These are phyloP conservation scores for Acanthosepion lycidas DNA, from an alignment of 2,888 invertebrate genomes.

Conservation along the genomic window DNA sequence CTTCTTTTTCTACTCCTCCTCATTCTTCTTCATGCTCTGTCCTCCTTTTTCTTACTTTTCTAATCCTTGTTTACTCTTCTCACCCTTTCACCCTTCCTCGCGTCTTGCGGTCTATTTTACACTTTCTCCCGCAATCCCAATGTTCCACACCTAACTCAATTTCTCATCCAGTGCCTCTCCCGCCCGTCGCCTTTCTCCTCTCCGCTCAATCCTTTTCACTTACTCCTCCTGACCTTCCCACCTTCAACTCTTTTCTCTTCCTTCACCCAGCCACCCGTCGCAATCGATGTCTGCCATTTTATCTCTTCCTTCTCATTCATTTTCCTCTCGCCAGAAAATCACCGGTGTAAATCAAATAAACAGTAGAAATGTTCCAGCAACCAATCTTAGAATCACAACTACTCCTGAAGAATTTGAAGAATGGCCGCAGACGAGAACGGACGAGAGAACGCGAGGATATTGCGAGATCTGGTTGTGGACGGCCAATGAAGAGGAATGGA, in stretches of 20 bases:
- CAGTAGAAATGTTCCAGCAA: background rate
- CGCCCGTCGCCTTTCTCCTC: too few species aligned
- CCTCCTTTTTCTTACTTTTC: too few species aligned
- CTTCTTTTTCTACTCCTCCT: too few species aligned
- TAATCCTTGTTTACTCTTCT: too few species aligned
- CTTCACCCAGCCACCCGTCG: background rate
- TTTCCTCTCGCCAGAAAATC: background rate
- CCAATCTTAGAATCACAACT: constrained; percentile 33
- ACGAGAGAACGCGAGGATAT: background rate
- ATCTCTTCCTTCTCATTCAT: background rate
- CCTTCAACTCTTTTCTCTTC: background rate
- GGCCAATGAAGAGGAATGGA: background rate
- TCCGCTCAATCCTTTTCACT: too few species aligned
- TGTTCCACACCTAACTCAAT: too few species aligned
- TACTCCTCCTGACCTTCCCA: too few species aligned
- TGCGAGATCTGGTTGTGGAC: background rate
- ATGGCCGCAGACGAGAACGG: background rate
- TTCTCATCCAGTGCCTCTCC: too few species aligned
- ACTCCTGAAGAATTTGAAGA: background rate
- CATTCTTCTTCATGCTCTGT: too few species aligned
- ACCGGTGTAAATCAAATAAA: background rate
- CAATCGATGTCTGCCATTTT: background rate
- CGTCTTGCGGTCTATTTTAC: too few species aligned
- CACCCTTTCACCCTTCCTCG: too few species aligned
- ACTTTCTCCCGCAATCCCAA: too few species aligned